Base-by-base conservation (phyloP, 2,888 invertebrate species). In the Hydroisotoma schaefferi region DNA sequence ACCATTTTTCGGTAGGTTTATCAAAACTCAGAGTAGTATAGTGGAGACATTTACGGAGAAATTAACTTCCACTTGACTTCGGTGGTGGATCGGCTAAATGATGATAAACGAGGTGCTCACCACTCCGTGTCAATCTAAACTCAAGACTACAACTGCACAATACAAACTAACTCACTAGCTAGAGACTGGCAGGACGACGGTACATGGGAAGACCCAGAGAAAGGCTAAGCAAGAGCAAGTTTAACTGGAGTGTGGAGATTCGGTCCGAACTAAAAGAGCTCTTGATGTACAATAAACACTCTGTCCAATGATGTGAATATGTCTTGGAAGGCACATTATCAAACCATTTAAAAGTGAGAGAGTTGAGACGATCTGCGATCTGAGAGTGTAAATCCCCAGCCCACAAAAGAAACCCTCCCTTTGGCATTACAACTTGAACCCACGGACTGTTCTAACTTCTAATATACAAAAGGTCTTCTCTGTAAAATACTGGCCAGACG, bases 81-180 rank as follows among this genome's bases (percentile, higher is more conserved):
- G 8, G 23, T 44, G 33, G 20, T 38, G 12, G 43, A 18, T 47
- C 25, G 40, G 22, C 54, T 65, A 68, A 70, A 70, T 68, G 68
- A 70, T 67, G 70, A 70, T 68, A 70, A 70, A 70, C 68, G 70
- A 70, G 54, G 63, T 53, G 55, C 61, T 61, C 59, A 58, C 46
- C 55, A 55, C 54, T 57, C 40, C 49, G 55, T 66, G 66, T 66
- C 66, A 66, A 63, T 66, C 66, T 63, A 20, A 18, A 43, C n/a
- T 43, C 8, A 8, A 33, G 8, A 33, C n/a, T n/a, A n/a, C n/a
- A n/a, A n/a, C n/a, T n/a, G n/a, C n/a, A n/a, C n/a, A n/a, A n/a
- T n/a, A n/a, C n/a, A n/a, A n/a, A n/a, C n/a, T n/a, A n/a, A n/a
- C n/a, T n/a, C n/a, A n/a, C n/a, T n/a, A n/a, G n/a, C n/a, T n/a